Base-by-base conservation (phyloP, 2,113 vertebrate species). In the Heterotis niloticus region DNA sequence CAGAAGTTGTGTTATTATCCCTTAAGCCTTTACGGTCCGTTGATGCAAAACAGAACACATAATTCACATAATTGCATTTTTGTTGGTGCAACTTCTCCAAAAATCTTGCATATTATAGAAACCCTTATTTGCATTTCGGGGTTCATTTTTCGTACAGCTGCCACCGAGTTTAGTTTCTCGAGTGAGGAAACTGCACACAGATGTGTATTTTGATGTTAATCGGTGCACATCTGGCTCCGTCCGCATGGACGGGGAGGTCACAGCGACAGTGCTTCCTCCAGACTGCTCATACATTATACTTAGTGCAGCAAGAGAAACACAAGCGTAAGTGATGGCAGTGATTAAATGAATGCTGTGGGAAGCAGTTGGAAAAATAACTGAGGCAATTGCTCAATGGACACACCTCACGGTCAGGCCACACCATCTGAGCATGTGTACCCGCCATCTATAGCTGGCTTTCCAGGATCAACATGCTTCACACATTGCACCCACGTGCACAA, bases 401-500 rank as follows among this genome's bases (percentile, higher is more conserved):
- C 16, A 12, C 7, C n/a, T 20, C 1, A 66, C 59, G 57, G 81
- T 18, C 54, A 78, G 76, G 20, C 13, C 52, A 26, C 44, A 62
- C 72, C 79, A 77, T 54, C 10, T 65, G 80, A 79, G 78, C 60
- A 60, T 64, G 75, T 79, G 44, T 74, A 72, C 79, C 82, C 78
- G 78, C 83, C 76, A 56, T 76, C 75, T 69, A 78, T 64, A 82
- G 57, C 59, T 29, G 59, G 59, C 59, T 79, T 78, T 77, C 62
- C 64, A 67, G 73, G 79, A 83, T 81, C 70, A 78, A 54, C 64
- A 17, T 12, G 64, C 26, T 76, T 76, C 67, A 79, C 28, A 10
- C 77, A 44, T 44, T 44, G 57, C 54, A 71, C 64, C 34, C 60
- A 76, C 16, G 20, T 14, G 34, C 29, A 26, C 26, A 44, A 56